These are phyloP conservation scores for Drosophila subsilvestris DNA, from an alignment of 2,888 invertebrate species.

Conservation along the genomic window DNA sequence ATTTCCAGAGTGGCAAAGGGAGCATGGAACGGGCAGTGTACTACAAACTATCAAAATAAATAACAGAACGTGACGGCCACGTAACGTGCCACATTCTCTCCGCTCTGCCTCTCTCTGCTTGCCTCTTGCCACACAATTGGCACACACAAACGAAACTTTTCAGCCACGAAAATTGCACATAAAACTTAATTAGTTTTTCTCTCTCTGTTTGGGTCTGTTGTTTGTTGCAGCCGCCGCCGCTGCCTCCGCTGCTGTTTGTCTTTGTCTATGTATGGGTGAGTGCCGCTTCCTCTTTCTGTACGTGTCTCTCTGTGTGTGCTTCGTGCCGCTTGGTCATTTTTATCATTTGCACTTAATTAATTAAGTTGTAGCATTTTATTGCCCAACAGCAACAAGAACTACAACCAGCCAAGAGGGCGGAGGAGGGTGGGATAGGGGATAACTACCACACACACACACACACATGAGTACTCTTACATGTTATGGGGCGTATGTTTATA, in stretches of 20 bases:
- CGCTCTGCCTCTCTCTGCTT: background rate
- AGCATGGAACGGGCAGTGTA: slow-evolving; percentile 1
- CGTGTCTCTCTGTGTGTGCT: slow-evolving; percentile 29
- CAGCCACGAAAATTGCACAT: slow-evolving; percentile 78
- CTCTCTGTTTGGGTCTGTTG: slow-evolving; percentile 34
- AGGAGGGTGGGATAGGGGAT: background rate
- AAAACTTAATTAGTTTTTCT: slow-evolving; percentile 75
- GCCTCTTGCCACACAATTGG: slow-evolving; percentile 36
- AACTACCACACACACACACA: background rate
- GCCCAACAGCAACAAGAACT: slow-evolving; percentile 51
- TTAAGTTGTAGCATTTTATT: slow-evolving; percentile 77
- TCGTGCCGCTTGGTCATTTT: slow-evolving; percentile 74
- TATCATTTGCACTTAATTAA: slow-evolving; percentile 79
- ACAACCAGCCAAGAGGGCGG: background rate
- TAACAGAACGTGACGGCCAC: slow-evolving; percentile 64
- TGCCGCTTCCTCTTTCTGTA: slow-evolving; percentile 1
- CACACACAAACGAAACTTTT: slow-evolving; percentile 61
- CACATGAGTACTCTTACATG: slow-evolving; percentile 14
- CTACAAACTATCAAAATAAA: slow-evolving; percentile 57
- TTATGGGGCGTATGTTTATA: slow-evolving; percentile 32
- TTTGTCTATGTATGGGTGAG: slow-evolving; percentile 16
- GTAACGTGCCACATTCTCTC: slow-evolving; percentile 49
- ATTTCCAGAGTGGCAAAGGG: slow-evolving; percentile 40
- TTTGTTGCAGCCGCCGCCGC: background rate
- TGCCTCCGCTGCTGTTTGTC: background rate